Conservation (phyloP, 1,140 invertebrate genomes). For the Macrobrachium rosenbergii region DNA sequence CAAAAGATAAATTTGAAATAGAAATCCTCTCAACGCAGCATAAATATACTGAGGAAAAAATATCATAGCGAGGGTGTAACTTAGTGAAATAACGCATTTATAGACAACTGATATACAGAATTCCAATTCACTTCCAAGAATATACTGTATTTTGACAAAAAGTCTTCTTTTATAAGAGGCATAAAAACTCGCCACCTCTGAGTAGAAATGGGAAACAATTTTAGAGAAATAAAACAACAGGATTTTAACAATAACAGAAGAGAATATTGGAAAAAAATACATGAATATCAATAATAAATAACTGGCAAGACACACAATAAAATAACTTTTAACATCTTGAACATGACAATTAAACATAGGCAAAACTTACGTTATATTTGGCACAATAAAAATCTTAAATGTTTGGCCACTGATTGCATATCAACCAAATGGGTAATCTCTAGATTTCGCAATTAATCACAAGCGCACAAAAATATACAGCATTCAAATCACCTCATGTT, state of each 20-base stretch:
- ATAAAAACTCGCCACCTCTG: no score
- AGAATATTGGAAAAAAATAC: constrained; percentile 11
- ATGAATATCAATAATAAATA: constrained; percentile 51
- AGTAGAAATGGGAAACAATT: background rate
- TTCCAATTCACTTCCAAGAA: no score
- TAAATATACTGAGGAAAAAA: no score
- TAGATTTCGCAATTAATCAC: constrained; percentile 49
- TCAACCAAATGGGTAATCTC: constrained; percentile 38
- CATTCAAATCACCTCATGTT: constrained; percentile 37
- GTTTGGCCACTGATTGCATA: constrained; percentile 59
- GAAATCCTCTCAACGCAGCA: no score
- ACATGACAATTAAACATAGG: no score
- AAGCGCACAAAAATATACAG: constrained; percentile 60
- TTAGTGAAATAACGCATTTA: no score
- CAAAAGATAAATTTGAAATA: no score
- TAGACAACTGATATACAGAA: no score
- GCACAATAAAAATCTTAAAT: constrained; percentile 53
- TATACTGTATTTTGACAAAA: no score
- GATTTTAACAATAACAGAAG: background rate
- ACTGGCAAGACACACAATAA: constrained; percentile 36
- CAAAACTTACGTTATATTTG: constrained; percentile 58
- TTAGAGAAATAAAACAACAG: constrained; percentile 19
- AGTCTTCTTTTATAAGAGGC: no score
- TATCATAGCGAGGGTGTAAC: no score
- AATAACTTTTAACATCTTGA: constrained; percentile 8